A percentile compares a stretch with the other conserved stretches of the same genome.
Evolutionary conservation across 2,797 vertebrate genomes (phyloP).

Genomic region (Synanceia verrucosa): DNA sequence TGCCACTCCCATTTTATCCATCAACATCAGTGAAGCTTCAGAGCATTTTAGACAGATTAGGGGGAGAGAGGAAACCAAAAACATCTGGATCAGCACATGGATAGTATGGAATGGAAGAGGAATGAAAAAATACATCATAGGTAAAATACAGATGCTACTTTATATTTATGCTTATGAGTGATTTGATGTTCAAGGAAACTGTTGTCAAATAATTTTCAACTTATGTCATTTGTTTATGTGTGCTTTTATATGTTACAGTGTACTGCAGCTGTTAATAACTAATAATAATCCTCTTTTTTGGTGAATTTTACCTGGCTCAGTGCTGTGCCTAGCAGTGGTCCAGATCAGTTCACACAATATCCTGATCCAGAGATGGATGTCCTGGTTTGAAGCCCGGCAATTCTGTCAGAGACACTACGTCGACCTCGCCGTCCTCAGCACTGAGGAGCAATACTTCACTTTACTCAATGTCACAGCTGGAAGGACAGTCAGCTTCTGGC

Average conservation of each 20-base stretch:
- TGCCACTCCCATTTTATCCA: too few relatives aligned
- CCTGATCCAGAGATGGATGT: slow-evolving; percentile 10
- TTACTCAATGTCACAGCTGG: slow-evolving; percentile 23
- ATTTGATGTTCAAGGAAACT: slow-evolving; percentile 52
- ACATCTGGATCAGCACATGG: background rate
- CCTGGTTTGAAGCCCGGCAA: slow-evolving; percentile 42
- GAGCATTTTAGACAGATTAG: background rate
- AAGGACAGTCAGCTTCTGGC: slow-evolving; percentile 53
- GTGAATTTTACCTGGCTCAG: slow-evolving; percentile 5
- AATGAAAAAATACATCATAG: background rate
- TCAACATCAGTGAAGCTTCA: too few relatives aligned
- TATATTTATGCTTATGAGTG: slow-evolving; percentile 29
- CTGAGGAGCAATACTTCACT: slow-evolving; percentile 43
- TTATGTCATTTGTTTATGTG: background rate
- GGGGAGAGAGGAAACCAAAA: too few relatives aligned
- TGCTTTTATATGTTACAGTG: background rate
- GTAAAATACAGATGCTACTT: background rate
- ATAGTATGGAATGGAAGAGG: background rate
- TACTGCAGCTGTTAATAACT: background rate
- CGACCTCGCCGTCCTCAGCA: slow-evolving; percentile 54
- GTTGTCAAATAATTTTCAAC: background rate
- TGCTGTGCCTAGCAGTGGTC: slow-evolving; percentile 36
- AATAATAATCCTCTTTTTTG: background rate
- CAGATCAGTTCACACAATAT: slow-evolving; percentile 15
- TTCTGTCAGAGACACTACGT: slow-evolving; percentile 61